These are phyloP conservation scores for Hydrozoanthus gracilis DNA, from an alignment of 92 coral and sea anemone genomes.

Conservation along the genomic window DNA sequence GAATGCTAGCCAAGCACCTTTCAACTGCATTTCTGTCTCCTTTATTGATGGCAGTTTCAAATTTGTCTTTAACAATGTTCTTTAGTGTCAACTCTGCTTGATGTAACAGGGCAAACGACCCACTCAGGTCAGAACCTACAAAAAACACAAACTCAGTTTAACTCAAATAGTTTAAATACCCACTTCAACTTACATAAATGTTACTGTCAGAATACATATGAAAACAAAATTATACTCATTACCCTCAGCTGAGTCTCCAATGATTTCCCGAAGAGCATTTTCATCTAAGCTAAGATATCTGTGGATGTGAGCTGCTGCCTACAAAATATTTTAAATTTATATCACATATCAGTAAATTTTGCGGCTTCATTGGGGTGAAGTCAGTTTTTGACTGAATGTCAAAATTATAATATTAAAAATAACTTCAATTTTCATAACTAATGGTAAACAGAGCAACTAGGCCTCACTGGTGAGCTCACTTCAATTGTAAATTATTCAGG, in stretches of 20 bases:
- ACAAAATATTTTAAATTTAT: neutral
- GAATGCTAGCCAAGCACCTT: constrained; percentile 58
- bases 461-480: too few species aligned
- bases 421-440: too few species aligned
- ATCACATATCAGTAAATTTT: too few species aligned
- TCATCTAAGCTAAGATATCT: constrained; percentile 92
- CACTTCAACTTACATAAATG: too few species aligned
- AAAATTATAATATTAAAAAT: too few species aligned
- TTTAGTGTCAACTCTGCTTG: constrained; percentile 87
- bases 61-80: constrained; percentile 81
- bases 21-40: constrained; percentile 88
- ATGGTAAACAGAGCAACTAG: too few species aligned
- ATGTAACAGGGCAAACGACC: constrained; percentile 86
- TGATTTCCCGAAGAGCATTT: constrained; percentile 75
- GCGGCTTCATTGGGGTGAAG: too few species aligned
- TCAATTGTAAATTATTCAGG: too few species aligned
- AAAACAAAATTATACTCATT: too few species aligned
- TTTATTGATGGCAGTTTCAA: constrained; percentile 84
- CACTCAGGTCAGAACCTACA: constrained; percentile 89
- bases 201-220: neutral
- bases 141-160: neutral
- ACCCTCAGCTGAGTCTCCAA: constrained; percentile 94
- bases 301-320: constrained; percentile 99
- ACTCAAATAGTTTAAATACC: too few species aligned
- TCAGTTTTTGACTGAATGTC: too few species aligned